These are phyloP conservation scores for Brachypodius melanocephalos DNA, from an alignment of 2,113 vertebrate genomes.

Conservation along the genomic window DNA sequence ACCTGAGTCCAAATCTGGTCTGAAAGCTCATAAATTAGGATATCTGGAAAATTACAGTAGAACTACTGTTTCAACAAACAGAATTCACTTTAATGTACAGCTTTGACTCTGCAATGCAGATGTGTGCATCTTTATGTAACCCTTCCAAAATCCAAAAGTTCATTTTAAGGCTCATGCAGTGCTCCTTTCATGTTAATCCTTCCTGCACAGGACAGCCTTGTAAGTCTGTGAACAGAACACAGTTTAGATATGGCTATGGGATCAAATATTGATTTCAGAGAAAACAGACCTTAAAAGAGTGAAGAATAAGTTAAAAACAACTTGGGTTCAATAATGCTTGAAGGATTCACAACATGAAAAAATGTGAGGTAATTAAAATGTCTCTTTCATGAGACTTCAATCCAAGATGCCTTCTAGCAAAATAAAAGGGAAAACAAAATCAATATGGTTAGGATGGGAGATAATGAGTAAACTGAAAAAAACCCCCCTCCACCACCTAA, in stretches of 20 bases:
- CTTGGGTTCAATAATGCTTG: neutral
- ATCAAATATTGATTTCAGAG: neutral
- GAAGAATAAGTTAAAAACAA: neutral
- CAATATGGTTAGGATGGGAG: neutral
- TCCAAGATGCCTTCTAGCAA: neutral
- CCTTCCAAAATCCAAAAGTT: neutral
- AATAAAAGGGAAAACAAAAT: neutral
- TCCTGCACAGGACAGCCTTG: neutral
- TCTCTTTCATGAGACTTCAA: neutral
- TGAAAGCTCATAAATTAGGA: neutral
- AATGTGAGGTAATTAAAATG: neutral
- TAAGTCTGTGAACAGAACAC: neutral
- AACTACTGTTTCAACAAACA: neutral
- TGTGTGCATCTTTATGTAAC: neutral
- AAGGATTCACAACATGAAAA: neutral
- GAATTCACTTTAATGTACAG: neutral
- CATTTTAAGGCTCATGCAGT: neutral
- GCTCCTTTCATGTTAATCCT: neutral
- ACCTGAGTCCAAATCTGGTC: neutral
- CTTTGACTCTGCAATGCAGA: neutral
- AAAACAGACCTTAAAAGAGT: neutral
- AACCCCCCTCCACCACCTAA: neutral
- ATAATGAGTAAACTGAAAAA: neutral
- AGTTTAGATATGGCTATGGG: fast-evolving
- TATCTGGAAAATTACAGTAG: neutral